Base-by-base conservation (phyloP, 2,797 vertebrate species). In the Artibeus jamaicensis region DNA sequence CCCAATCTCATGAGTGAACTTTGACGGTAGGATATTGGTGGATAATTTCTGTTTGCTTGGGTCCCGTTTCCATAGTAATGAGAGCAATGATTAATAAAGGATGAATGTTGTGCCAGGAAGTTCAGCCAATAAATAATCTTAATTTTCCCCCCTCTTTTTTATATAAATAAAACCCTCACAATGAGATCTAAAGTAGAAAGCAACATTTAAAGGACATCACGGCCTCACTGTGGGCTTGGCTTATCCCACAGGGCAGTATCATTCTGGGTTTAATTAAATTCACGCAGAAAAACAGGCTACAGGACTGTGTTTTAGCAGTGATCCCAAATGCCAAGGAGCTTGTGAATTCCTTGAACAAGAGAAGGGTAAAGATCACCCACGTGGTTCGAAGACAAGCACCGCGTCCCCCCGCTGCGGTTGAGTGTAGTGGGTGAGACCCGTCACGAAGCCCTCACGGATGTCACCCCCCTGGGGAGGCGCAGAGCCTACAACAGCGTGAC, bases 1-100 rank as follows among this genome's bases (percentile, higher is more conserved):
- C 46, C 83, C 92, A 73, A 42, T 96, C 96, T 29, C 71, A 6
- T 16, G 71, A 84, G 91, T 93, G 95, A 97, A 96, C 92, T 97
- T 96, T 86, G 97, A 93, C 95, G 87, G 62, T 39, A 73, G 92
- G 65, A 97, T 98, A 97, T 87, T 79, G 44, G 46, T 6, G 78
- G 96, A 86, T 97, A 95, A 98, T 97, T 97, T 98, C 78, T 97
- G 34, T 94, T 97, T 98, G 93, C 96, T 98, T 97, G 67, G 6
- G 73, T 89, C 68, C 53, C 67, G 34, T 98, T 98, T 98, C 98
- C 98, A 87, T 97, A 98, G 97, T 76, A 97, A 98, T 98, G 53
- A 82, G 77, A 96, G 89, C 96, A 96, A 98, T 98, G 97, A 96
- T 97, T 98, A 97, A 98, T 93, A 98, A 98, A 97, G 85, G 97